A percentile compares a stretch with the other conserved stretches of the same genome.
Evolutionary conservation across 2,888 invertebrate species (phyloP).

Genomic region (Clostera curtula): DNA sequence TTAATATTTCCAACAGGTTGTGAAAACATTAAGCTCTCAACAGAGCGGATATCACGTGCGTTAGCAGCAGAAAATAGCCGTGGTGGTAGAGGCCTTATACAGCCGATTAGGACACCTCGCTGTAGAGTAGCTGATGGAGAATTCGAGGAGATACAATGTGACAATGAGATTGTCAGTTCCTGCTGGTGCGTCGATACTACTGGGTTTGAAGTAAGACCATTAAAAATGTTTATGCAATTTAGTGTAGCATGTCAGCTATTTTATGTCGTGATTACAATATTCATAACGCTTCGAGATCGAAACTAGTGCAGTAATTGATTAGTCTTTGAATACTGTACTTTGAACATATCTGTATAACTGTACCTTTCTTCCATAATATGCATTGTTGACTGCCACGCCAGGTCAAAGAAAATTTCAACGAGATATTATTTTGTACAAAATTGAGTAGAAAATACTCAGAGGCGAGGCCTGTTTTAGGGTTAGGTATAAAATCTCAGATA

Average conservation of each 20-base stretch:
- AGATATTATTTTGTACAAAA: too few species aligned
- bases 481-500: too few species aligned
- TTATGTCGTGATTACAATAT: too few species aligned
- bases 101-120: slow-evolving; percentile 78
- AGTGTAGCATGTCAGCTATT: too few species aligned
- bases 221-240: too few species aligned
- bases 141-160: slow-evolving; percentile 86
- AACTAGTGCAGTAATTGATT: too few species aligned
- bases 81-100: slow-evolving; percentile 77
- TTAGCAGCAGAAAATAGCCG: slow-evolving; percentile 70
- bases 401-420: neutral
- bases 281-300: too few species aligned
- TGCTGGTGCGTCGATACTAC: slow-evolving; percentile 91
- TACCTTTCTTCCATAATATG: too few species aligned
- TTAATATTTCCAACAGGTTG: slow-evolving; percentile 43
- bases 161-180: slow-evolving; percentile 79
- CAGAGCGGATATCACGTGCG: slow-evolving; percentile 62
- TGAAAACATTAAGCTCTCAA: slow-evolving; percentile 57
- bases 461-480: too few species aligned
- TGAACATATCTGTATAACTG: too few species aligned
- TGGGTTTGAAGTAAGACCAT: slow-evolving; percentile 81
- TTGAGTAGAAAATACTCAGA: too few species aligned
- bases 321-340: too few species aligned
- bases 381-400: neutral
- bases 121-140: slow-evolving; percentile 82